phyloP scores from a whole-genome alignment of 1,140 invertebrate genomes.

The Lordiphosa mommai region DNA sequence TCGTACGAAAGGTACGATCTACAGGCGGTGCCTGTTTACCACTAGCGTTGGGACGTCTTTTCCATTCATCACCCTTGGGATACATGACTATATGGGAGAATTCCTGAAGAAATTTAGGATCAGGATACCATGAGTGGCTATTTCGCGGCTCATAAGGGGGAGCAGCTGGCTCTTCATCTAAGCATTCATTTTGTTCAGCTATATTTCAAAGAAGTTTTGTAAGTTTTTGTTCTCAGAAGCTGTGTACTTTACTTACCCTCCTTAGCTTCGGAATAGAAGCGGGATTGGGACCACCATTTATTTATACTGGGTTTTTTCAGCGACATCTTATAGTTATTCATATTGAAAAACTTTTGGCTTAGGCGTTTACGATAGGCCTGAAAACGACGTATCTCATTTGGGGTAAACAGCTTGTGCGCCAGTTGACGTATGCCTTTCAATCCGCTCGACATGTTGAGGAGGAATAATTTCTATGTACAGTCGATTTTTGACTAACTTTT shows the following conservation, averaged over 20 bases:
- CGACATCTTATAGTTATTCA: constrained; percentile 21
- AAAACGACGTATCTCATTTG: constrained; percentile 50
- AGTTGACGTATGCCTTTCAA: constrained; percentile 25
- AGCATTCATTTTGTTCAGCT: background rate
- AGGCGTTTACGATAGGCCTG: constrained; percentile 28
- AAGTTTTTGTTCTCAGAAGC: background rate
- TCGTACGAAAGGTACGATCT: constrained; percentile 82
- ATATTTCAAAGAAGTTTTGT: background rate
- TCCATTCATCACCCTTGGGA: constrained; percentile 80
- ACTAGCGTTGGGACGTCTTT: constrained; percentile 73
- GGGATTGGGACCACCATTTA: constrained; percentile 20
- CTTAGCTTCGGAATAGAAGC: constrained; percentile 23
- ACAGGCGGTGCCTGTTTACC: constrained; percentile 47
- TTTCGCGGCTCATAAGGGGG: constrained; percentile 25
- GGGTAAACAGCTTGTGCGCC: constrained; percentile 47
- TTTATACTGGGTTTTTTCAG: constrained; percentile 7
- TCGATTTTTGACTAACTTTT: background rate
- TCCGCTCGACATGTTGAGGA: constrained; percentile 16
- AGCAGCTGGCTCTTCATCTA: constrained; percentile 18
- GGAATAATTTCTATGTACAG: background rate
- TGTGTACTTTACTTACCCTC: background rate
- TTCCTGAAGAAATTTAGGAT: constrained; percentile 82
- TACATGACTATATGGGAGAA: constrained; percentile 83
- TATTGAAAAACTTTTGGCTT: constrained; percentile 30
- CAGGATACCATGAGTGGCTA: constrained; percentile 56